These are phyloP conservation scores for Acrobasis consociella DNA, from an alignment of 2,888 invertebrate species.

Conservation along the genomic window DNA sequence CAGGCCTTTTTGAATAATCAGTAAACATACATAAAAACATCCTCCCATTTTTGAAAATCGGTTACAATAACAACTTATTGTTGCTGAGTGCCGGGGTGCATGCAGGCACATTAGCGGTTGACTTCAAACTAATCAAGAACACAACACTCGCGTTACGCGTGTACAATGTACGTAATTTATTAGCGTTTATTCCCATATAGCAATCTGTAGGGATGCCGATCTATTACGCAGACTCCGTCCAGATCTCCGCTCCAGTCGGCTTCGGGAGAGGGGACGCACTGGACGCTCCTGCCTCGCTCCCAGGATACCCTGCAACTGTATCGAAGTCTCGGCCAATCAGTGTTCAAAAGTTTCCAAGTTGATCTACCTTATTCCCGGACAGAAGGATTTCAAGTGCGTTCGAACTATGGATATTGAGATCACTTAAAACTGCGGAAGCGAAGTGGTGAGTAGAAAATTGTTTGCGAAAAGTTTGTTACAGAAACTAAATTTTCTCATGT, in stretches of 20 bases:
- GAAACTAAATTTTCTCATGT: slow-evolving; percentile 31
- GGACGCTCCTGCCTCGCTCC: slow-evolving; percentile 57
- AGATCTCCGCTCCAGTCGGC: slow-evolving; percentile 77
- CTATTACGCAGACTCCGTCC: slow-evolving; percentile 81
- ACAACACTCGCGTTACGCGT: slow-evolving; percentile 71
- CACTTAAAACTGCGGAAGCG: slow-evolving; percentile 50
- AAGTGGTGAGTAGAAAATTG: slow-evolving; percentile 48
- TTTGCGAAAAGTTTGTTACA: slow-evolving; percentile 30
- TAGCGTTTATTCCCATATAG: slow-evolving; percentile 80
- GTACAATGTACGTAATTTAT: slow-evolving; percentile 80
- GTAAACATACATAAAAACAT: too few species aligned
- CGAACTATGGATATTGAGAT: slow-evolving; percentile 59
- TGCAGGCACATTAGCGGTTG: slow-evolving; percentile 70
- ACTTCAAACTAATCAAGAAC: slow-evolving; percentile 81
- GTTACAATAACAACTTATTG: not conserved
- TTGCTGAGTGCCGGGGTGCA: slow-evolving; percentile 36
- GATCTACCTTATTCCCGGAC: slow-evolving; percentile 44
- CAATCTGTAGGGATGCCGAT: slow-evolving; percentile 79
- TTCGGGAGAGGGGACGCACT: slow-evolving; percentile 62
- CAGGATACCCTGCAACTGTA: slow-evolving; percentile 42
- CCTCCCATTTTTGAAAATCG: too few species aligned
- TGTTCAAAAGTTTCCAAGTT: slow-evolving; percentile 53
- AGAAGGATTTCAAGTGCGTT: slow-evolving; percentile 53
- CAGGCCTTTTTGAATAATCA: too few species aligned
- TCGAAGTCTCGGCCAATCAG: slow-evolving; percentile 42